These are phyloP conservation scores for Tolmerus cingulatus DNA, from an alignment of 2,888 invertebrate species.

Conservation along the genomic window DNA sequence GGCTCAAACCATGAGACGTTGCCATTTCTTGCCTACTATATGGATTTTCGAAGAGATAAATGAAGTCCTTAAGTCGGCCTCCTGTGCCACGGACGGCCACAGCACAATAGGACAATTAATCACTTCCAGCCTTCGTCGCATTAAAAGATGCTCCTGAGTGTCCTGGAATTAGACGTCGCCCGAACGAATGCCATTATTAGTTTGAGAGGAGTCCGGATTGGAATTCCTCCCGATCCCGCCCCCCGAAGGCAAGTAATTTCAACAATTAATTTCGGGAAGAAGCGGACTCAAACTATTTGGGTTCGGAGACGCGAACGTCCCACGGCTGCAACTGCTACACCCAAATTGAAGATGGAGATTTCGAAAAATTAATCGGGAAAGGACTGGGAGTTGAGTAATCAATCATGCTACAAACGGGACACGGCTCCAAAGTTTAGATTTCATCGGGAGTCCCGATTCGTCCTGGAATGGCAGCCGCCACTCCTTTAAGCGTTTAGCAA, in stretches of 20 bases:
- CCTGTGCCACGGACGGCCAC: neutral
- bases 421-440: neutral
- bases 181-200: neutral
- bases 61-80: conserved; percentile 28
- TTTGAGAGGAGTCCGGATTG: neutral
- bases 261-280: neutral
- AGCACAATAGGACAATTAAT: conserved; percentile 29
- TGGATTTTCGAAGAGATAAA: conserved; percentile 27
- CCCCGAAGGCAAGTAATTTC: neutral
- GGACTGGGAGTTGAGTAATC: neutral
- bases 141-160: neutral
- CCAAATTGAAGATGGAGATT: neutral
- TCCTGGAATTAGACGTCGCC: neutral
- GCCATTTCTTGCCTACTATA: neutral
- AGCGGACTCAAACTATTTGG: neutral
- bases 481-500: neutral
- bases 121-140: neutral
- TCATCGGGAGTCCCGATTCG: neutral
- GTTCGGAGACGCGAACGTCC: neutral
- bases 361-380: neutral
- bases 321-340: neutral
- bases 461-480: neutral
- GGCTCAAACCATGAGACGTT: neutral
- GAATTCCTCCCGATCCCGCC: neutral
- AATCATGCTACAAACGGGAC: neutral